Conservation (phyloP, 2,113 vertebrate genomes). For the Nymphicus hollandicus region DNA sequence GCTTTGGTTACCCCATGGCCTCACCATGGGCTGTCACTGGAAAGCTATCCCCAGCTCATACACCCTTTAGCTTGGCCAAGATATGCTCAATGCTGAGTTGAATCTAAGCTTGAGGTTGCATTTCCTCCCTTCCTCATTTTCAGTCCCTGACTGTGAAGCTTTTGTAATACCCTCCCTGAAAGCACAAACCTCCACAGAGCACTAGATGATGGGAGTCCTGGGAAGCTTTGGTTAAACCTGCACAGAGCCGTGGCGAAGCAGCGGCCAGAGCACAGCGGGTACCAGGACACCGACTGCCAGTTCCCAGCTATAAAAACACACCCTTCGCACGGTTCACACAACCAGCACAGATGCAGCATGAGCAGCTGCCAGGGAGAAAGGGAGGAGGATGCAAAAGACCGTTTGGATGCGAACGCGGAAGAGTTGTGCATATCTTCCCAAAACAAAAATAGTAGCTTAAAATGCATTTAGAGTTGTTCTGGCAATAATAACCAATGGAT, state of each 20-base stretch:
- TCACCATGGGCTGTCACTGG: neutral
- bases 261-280: slow-evolving; percentile 44
- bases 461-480: neutral
- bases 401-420: slow-evolving; percentile 5
- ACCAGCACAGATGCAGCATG: neutral
- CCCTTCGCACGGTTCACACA: neutral
- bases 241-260: neutral
- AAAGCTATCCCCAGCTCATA: neutral
- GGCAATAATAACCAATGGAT: neutral
- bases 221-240: neutral
- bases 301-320: slow-evolving; percentile 8
- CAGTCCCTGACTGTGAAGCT: accelerated
- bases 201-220: accelerated
- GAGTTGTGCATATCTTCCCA: neutral
- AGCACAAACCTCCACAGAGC: neutral
- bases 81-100: accelerated
- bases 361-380: slow-evolving; percentile 5
- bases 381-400: neutral
- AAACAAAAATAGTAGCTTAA: slow-evolving; percentile 34
- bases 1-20: neutral
- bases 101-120: neutral
- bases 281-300: neutral
- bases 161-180: neutral
- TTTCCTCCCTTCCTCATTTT: neutral
- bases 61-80: neutral